Percentiles rank a stretch among this genome's conserved stretches.
These are phyloP conservation scores for Proteles cristata DNA, from an alignment of 2,113 vertebrate species.

Conservation along the genomic window DNA sequence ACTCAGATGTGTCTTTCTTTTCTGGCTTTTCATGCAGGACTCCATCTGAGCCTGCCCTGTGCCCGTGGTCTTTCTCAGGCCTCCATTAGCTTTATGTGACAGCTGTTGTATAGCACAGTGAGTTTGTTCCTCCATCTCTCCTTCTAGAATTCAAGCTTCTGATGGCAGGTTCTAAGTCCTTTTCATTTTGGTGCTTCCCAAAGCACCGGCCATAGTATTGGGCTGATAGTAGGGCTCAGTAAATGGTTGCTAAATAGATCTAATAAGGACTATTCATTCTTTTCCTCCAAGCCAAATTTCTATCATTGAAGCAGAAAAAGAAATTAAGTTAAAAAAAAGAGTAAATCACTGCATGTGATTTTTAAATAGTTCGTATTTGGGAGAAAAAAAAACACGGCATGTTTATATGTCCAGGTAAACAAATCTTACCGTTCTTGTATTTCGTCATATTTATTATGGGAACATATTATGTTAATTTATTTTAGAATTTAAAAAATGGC, in stretches of 20 bases:
- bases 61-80: neutral
- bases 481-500: neutral
- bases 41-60: neutral
- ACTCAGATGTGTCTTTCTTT: neutral
- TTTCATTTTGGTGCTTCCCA: neutral
- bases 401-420: neutral
- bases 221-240: fast-evolving
- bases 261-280: neutral
- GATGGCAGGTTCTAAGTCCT: neutral
- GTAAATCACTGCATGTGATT: neutral
- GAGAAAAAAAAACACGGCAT: neutral
- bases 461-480: neutral
- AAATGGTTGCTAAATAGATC: neutral
- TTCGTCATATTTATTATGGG: neutral
- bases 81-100: neutral
- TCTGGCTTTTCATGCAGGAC: neutral
- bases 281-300: neutral
- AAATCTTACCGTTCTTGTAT: neutral
- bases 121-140: neutral
- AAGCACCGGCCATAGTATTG: neutral
- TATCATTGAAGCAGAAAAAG: neutral
- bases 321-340: neutral
- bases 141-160: neutral
- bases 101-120: neutral
- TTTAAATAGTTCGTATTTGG: neutral